Evolutionary conservation across 1,140 invertebrate species (phyloP).

Genomic region (Whitmania pigra): DNA sequence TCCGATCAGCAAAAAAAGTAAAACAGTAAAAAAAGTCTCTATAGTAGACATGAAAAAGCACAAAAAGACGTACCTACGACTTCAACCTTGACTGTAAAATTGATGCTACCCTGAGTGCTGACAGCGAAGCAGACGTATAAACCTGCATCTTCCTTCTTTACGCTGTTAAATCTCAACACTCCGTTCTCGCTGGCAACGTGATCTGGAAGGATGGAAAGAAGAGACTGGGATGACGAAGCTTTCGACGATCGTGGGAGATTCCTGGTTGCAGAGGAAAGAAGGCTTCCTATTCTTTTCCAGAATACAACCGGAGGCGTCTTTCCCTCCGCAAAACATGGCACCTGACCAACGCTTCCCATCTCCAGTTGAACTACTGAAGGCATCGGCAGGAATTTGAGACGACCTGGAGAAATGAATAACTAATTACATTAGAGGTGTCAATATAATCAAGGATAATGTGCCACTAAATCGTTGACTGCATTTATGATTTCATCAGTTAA

Average conservation of each 20-base stretch:
- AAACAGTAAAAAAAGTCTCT: slow-evolving; percentile 28
- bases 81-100: slow-evolving; percentile 68
- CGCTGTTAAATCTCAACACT: slow-evolving; percentile 63
- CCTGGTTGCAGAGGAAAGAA: too few relatives aligned
- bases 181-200: slow-evolving; percentile 68
- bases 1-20: slow-evolving; percentile 40
- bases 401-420: too few relatives aligned
- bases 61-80: slow-evolving; percentile 56
- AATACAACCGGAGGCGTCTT: slow-evolving; percentile 59
- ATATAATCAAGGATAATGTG: too few relatives aligned
- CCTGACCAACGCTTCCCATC: slow-evolving; percentile 47
- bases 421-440: too few relatives aligned
- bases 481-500: too few relatives aligned
- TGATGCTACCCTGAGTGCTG: slow-evolving; percentile 64
- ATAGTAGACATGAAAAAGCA: too few relatives aligned
- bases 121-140: slow-evolving; percentile 51
- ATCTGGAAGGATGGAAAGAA: slow-evolving; percentile 46
- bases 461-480: too few relatives aligned
- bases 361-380: too few relatives aligned
- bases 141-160: slow-evolving; percentile 62
- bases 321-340: slow-evolving; percentile 77
- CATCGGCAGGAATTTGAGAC: too few relatives aligned
- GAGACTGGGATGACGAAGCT: too few relatives aligned
- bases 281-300: slow-evolving; percentile 54
- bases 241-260: too few relatives aligned